Evolutionary conservation across 2,888 invertebrate genomes (phyloP), one percentile per base, ranked within the genome.

Genomic region (Melanostoma mellinum): DNA sequence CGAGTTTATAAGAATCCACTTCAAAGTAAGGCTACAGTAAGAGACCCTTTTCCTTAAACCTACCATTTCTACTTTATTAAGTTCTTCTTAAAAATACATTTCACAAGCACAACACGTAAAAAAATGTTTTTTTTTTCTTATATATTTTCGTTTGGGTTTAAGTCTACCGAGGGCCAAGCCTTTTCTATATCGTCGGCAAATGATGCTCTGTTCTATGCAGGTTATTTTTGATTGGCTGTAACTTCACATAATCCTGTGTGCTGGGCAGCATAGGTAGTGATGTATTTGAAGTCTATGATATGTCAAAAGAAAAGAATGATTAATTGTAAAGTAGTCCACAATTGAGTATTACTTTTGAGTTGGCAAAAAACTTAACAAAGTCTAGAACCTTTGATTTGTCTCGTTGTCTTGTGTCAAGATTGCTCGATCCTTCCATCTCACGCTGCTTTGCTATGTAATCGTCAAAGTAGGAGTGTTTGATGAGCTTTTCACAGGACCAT

Each of bases 401-500:
- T 85, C 94, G 92, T 76, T 84, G 84, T 55, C 79, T 50, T 10
- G 74, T 67, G n/a, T 90, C 90, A 42, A 89, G 80, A 52, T 88
- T 93, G 92, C 80, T 89, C 42, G 89, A 82, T 65, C 87, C 87
- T 81, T 91, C 91, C 84, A 89, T 86, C 78, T 95, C 95, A 5
- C 97, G 96, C 79, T 96, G 93, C 89, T 96, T 95, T 91, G 95
- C 96, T 86, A 94, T 94, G 88, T 96, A 97, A 90, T 97, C 96
- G 88, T 97, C 96, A 92, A 99, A 98, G 92, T 99, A 98, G 5
- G 95, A 94, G 91, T 99, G 99, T 85, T 95, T 94, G 69, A 98
- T 92, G 53, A 99, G 93, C 90, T 97, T 97, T 86, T 97, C 97
- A 91, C 98, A 98, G 2, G 96, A 96, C 95, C 97, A 97, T 88